A percentile compares a stretch with the other conserved stretches of the same genome.
Evolutionary conservation across 2,888 invertebrate species (phyloP).

Genomic region (Catocala nupta): DNA sequence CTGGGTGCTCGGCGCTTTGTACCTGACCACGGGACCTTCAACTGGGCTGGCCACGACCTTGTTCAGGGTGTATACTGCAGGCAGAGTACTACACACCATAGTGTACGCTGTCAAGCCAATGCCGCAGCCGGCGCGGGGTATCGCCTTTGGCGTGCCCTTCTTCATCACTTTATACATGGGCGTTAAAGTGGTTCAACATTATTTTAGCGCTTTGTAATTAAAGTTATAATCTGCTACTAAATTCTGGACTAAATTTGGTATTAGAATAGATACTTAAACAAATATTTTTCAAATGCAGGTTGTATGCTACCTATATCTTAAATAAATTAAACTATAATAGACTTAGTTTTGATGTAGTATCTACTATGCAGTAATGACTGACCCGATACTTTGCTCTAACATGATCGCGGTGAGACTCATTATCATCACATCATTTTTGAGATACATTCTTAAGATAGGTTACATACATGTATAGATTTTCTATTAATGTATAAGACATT

Average conservation of each 20-base stretch:
- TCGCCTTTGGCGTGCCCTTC: conserved; percentile 65
- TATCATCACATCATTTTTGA: no score
- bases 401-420: no score
- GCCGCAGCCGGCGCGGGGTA: conserved; percentile 84
- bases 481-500: no score
- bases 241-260: background rate
- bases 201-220: conserved; percentile 51
- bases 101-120: conserved; percentile 88
- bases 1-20: conserved; percentile 85
- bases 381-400: no score
- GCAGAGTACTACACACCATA: conserved; percentile 87
- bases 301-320: no score
- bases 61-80: conserved; percentile 80
- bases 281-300: no score
- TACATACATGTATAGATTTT: no score
- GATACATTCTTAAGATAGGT: no score
- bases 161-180: conserved; percentile 72
- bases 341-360: no score
- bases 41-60: conserved; percentile 59
- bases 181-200: conserved; percentile 61
- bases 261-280: background rate
- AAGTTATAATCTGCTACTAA: background rate
- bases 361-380: no score
- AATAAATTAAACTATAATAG: no score
- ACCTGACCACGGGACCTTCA: conserved; percentile 85